Base-by-base conservation (phyloP, 2,888 invertebrate species). In the Zhengitettix transpicula region DNA sequence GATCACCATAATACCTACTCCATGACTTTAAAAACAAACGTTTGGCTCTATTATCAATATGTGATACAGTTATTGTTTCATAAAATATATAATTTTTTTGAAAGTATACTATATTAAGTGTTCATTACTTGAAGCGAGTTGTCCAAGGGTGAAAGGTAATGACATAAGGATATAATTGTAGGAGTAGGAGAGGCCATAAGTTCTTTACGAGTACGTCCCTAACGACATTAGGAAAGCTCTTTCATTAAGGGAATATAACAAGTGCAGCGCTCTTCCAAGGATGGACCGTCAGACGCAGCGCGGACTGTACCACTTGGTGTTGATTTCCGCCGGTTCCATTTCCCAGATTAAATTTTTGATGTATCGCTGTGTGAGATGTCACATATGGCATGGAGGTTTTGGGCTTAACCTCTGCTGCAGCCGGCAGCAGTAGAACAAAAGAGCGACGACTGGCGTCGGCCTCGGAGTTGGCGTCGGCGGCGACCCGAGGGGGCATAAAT, bases 341-440 rank as follows among this genome's bases (percentile, higher is more conserved):
- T 62, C 55, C 42, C 28, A 62, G 59, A 62, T 62, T 62, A 62
- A 62, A 61, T 61, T 62, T 62, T 59, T 62, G 62, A 62, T 62
- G 57, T 61, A 62, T 62, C 57, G 62, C 56, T 57, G 41, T 58
- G 55, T 62, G 62, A 62, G 56, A 59, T 56, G 62, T 62, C 62
- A 61, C 62, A 62, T 62, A 62, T 62, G 62, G 57, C 62, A 40
- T 56, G 55, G 62, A 62, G 62, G 62, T 62, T 62, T 62, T 58
- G 57, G 59, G 60, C 60, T 60, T 60, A 60, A 60, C 57, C 57
- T 28, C 17, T 28, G 16, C 28, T 60, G 57, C 57, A 15, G 55
- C 52, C 47, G 14, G 47, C 42, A 28, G 28, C 28, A 28, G 28
- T 28, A 28, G 28, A 28, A 28, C 16, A 28, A 28, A 28, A 28